These are phyloP conservation scores for Catocala nupta DNA, from an alignment of 2,888 invertebrate genomes.

Conservation along the genomic window DNA sequence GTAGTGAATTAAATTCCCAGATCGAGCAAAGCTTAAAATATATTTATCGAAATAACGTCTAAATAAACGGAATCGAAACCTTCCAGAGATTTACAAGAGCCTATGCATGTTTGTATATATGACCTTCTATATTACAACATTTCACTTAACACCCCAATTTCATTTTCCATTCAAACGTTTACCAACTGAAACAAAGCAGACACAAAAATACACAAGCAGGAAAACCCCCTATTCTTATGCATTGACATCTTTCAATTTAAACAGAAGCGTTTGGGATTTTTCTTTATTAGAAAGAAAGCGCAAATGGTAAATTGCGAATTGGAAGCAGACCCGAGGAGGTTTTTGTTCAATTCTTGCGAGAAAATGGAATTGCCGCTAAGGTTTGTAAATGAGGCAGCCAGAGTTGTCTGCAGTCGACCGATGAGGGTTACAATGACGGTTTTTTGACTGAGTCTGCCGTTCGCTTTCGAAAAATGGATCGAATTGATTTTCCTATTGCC, in stretches of 20 bases:
- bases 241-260: constrained; percentile 53
- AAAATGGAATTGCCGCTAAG: constrained; percentile 54
- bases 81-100: too few relatives aligned
- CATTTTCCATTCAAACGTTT: constrained; percentile 30
- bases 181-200: constrained; percentile 26
- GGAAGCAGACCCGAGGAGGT: constrained; percentile 42
- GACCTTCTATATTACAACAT: not conserved
- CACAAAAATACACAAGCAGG: constrained; percentile 27
- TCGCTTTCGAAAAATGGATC: not conserved
- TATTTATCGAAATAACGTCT: too few relatives aligned
- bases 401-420: constrained; percentile 33
- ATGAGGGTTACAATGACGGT: not conserved
- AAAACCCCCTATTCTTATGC: constrained; percentile 42
- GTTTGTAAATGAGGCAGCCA: constrained; percentile 51
- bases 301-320: constrained; percentile 53
- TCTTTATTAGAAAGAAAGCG: constrained; percentile 42
- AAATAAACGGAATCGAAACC: too few relatives aligned
- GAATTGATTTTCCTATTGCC: not conserved
- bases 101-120: too few relatives aligned
- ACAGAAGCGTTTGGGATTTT: constrained; percentile 40
- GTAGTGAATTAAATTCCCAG: too few relatives aligned
- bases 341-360: constrained; percentile 53
- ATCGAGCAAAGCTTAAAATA: too few relatives aligned
- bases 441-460: not conserved
- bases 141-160: constrained; percentile 23